A percentile compares a stretch with the other conserved stretches of the same genome.
Conservation (phyloP, 2,113 vertebrate genomes). For the Reinhardtius hippoglossoides region DNA sequence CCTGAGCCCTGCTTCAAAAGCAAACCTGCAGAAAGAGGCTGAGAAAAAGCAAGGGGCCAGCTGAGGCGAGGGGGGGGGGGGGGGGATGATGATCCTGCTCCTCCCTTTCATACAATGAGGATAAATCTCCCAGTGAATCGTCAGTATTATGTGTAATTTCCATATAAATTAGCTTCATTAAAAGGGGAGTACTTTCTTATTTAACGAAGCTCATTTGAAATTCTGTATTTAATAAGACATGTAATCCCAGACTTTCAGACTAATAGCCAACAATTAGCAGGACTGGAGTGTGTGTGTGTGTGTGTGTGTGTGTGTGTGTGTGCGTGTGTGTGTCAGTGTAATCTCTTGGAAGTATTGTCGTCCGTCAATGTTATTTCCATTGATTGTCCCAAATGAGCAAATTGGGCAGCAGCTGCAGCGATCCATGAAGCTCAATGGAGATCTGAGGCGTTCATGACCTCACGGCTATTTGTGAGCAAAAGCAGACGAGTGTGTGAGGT, state of each 20-base stretch:
- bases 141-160: slow-evolving; percentile 84
- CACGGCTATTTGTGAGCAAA: slow-evolving; percentile 41
- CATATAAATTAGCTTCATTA: slow-evolving; percentile 89
- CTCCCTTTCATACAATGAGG: slow-evolving; percentile 74
- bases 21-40: slow-evolving; percentile 41
- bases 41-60: slow-evolving; percentile 18
- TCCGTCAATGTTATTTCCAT: slow-evolving; percentile 62
- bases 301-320: slow-evolving; percentile 26
- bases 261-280: slow-evolving; percentile 85
- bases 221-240: slow-evolving; percentile 88
- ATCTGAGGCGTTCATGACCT: slow-evolving; percentile 47
- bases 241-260: slow-evolving; percentile 83
- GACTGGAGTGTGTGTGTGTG: slow-evolving; percentile 33
- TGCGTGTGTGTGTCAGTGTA: slow-evolving; percentile 29
- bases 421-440: slow-evolving; percentile 29
- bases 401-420: slow-evolving; percentile 70
- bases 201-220: slow-evolving; percentile 86
- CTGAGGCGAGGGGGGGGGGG: background rate
- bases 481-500: slow-evolving; percentile 30
- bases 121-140: slow-evolving; percentile 79
- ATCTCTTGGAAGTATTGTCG: slow-evolving; percentile 61
- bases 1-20: slow-evolving; percentile 41
- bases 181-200: slow-evolving; percentile 84
- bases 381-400: slow-evolving; percentile 70
- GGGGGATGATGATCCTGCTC: background rate